Base-by-base conservation (phyloP, 2,888 invertebrate genomes). In the Lysandra coridon region DNA sequence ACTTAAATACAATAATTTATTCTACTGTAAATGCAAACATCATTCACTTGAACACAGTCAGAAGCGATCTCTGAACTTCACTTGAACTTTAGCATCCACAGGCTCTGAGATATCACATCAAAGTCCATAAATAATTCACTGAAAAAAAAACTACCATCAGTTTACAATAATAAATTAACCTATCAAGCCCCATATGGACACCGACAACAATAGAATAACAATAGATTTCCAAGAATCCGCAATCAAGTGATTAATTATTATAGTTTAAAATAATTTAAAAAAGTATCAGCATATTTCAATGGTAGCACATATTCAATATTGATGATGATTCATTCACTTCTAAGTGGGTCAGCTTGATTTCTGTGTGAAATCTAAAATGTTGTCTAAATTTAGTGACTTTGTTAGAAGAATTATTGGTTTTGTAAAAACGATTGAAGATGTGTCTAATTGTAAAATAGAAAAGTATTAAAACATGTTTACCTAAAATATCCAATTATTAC, bases 1-100 rank as follows among this genome's bases (percentile, higher is more conserved):
- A 91, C 89, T 92, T 91, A 90, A 81, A 83, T 84, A 88, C 87
- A 89, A 87, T 89, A 91, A 93, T 92, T 93, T 93, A 88, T 83
- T 83, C 88, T 90, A 91, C 88, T 85, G 87, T 84, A 86, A 86
- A 86, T 87, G 87, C 89, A 88, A 86, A 87, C 84, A 84, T 80
- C 84, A 81, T 83, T 83, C 85, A 81, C 82, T 81, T 83, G 81
- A 83, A 85, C 84, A 84, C 83, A 83, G 83, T 81, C 81, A 74
- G 81, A 81, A 81, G 77, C 82, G 76, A 73, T 81, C 81, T 82
- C 81, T 82, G 81, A 82, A 81, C 79, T 79, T 80, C 78, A 78
- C 76, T 80, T 80, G 73, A 73, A 80, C 79, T 81, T 77, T 79
- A 73, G 76, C 78, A 80, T 78, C 44, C 74, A 78, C 82, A 81